These are phyloP conservation scores for Callimorpha dominula DNA, from an alignment of 2,888 invertebrate species.

Conservation along the genomic window DNA sequence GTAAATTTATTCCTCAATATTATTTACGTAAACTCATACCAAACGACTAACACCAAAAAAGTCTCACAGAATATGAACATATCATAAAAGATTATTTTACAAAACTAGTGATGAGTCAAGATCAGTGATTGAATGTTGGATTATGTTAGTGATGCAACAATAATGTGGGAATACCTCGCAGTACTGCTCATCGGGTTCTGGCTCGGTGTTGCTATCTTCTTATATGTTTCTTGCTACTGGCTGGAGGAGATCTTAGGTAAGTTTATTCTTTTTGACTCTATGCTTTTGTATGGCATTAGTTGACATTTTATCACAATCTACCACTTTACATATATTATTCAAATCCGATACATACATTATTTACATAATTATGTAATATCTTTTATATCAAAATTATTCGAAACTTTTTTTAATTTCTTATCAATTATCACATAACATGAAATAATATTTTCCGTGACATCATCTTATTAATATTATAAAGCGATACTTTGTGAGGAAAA, in stretches of 20 bases:
- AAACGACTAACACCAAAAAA: conserved; percentile 6
- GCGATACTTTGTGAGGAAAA: too few species aligned
- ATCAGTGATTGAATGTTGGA: conserved; percentile 20
- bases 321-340: too few species aligned
- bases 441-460: too few species aligned
- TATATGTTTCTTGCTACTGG: conserved; percentile 86
- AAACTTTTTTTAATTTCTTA: too few species aligned
- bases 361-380: too few species aligned
- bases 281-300: too few species aligned
- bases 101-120: conserved; percentile 38
- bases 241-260: conserved; percentile 88
- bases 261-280: conserved; percentile 51
- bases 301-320: too few species aligned
- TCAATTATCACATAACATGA: too few species aligned
- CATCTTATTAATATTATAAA: too few species aligned
- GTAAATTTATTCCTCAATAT: too few species aligned
- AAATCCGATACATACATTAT: too few species aligned
- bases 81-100: background rate
- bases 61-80: background rate
- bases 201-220: conserved; percentile 83
- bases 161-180: conserved; percentile 81
- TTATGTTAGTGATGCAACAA: conserved; percentile 55
- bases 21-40: conserved; percentile 22
- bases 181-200: conserved; percentile 81
- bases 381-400: background rate